Evolutionary conservation across 2,113 vertebrate genomes (phyloP), one percentile per base, ranked within the genome.

Genomic region (Steatornis caripensis): DNA sequence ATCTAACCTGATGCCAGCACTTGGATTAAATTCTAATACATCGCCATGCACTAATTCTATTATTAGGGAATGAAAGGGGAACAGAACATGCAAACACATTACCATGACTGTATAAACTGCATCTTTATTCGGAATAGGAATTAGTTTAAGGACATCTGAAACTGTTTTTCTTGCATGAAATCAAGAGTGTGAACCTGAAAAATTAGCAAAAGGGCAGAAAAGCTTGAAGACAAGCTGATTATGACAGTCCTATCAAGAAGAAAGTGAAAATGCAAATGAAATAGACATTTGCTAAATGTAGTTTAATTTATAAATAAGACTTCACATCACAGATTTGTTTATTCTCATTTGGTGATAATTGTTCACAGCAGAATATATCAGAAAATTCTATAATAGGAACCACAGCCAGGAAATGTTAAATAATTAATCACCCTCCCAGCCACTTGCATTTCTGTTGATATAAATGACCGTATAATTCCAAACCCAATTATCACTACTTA

Each of bases 401-500:
- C 98, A 97, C 96, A 98, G 98, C 98, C 98, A 98, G 98, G 98
- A 98, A 98, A 98, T 92, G 97, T 98, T 99, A 98, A 99, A 99
- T 99, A 98, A 99, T 99, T 98, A 98, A 98, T 98, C 97, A 97
- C 97, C 95, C 94, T 97, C 97, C 97, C 98, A 98, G 98, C 96
- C 97, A 97, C 97, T 97, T 97, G 98, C 98, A 98, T 98, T 98
- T 98, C 98, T 98, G 98, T 98, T 98, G 98, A 98, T 98, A 98
- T 98, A 98, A 98, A 98, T 98, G 98, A 98, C 98, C 96, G 88
- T 98, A 98, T 98, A 98, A 98, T 98, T 98, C 98, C 98, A 98
- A 98, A 98, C 97, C 98, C 98, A 98, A 98, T 98, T 98, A 98
- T 98, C 98, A 98, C 98, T 98, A 98, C 98, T 98, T 98, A 98